Conservation (phyloP, 2,113 vertebrate species). For the Euleptes europaea region DNA sequence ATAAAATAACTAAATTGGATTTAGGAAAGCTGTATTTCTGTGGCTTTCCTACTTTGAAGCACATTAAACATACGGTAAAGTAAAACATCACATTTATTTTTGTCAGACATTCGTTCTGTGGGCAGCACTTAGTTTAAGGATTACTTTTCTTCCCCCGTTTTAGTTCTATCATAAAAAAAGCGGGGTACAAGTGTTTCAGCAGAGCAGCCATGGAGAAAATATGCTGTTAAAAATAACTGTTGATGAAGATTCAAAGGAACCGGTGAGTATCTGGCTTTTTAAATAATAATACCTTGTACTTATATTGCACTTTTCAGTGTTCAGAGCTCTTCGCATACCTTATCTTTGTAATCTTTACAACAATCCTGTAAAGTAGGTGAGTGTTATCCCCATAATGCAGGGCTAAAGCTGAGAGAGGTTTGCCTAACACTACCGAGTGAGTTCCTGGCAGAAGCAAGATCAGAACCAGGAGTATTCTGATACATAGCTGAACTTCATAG, state of each 20-base stretch:
- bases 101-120: slow-evolving; percentile 24
- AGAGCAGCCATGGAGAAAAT: slow-evolving; percentile 96
- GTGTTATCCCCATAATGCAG: too few species aligned
- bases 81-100: slow-evolving; percentile 13
- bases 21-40: slow-evolving; percentile 90
- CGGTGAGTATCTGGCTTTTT: slow-evolving; percentile 72
- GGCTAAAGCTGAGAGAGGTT: too few species aligned
- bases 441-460: too few species aligned
- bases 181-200: slow-evolving; percentile 94
- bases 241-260: slow-evolving; percentile 71
- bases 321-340: too few species aligned
- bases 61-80: slow-evolving; percentile 93
- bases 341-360: too few species aligned
- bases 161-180: slow-evolving; percentile 92
- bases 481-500: too few species aligned
- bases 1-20: slow-evolving; percentile 81
- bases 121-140: slow-evolving; percentile 37
- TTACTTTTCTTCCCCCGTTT: slow-evolving; percentile 46
- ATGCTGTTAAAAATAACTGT: slow-evolving; percentile 89
- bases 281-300: not conserved
- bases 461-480: too few species aligned
- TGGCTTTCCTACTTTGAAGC: slow-evolving; percentile 95
- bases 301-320: too few species aligned
- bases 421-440: too few species aligned
- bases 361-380: too few species aligned